phyloP scores from a whole-genome alignment of 2,113 vertebrate genomes.

The Lagopus leucura region DNA sequence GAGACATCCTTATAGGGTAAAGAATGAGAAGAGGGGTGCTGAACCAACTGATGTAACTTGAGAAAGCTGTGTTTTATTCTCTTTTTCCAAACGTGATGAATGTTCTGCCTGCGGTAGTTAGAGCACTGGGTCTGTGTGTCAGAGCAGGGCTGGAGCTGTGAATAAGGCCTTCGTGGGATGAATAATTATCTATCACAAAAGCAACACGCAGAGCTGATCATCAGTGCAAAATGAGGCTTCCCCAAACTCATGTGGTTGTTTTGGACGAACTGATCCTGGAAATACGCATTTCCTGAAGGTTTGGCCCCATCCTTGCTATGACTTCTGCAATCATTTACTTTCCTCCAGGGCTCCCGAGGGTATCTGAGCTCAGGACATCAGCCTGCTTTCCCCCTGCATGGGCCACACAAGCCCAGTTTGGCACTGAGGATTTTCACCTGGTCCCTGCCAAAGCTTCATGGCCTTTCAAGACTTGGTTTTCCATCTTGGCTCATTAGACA shows the following conservation, averaged over 20 bases:
- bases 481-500: not conserved
- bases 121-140: rapidly evolving
- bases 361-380: not conserved
- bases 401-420: not conserved
- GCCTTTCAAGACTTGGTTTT: not conserved
- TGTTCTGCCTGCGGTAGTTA: not conserved
- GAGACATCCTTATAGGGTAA: slow-evolving; percentile 70
- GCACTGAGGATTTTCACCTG: not conserved
- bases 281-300: not conserved
- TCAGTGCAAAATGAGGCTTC: rapidly evolving
- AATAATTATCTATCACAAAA: not conserved
- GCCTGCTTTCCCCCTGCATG: not conserved
- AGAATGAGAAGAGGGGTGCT: slow-evolving; percentile 43
- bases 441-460: not conserved
- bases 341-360: not conserved
- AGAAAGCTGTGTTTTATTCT: slow-evolving; percentile 21
- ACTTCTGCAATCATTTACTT: not conserved
- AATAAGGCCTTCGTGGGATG: not conserved
- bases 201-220: not conserved
- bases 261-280: not conserved
- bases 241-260: rapidly evolving
- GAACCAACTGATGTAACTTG: slow-evolving; percentile 29
- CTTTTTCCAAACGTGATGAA: not conserved
- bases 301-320: not conserved
- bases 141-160: not conserved